A percentile compares a stretch with the other conserved stretches of the same genome.
These are phyloP conservation scores for Yasuhikotakia modesta DNA, from an alignment of 2,797 vertebrate species.

Conservation along the genomic window DNA sequence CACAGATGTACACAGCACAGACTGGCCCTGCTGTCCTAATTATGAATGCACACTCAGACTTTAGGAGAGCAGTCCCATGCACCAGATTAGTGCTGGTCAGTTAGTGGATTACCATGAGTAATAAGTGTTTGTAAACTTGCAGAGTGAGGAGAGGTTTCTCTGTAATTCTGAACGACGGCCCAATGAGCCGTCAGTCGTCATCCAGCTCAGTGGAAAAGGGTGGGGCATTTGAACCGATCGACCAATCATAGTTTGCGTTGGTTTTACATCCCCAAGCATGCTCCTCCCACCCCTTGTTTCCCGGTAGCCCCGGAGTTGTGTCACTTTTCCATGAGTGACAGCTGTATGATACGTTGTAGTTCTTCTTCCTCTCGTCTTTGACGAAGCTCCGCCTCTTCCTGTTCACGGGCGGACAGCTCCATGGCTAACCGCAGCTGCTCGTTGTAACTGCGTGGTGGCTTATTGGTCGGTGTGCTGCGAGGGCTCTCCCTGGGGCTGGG, in stretches of 20 bases:
- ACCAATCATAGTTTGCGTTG: conserved; percentile 15
- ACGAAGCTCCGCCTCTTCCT: conserved; percentile 85
- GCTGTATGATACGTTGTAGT: conserved; percentile 91
- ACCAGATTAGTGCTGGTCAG: conserved; percentile 38
- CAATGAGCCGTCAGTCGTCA: conserved; percentile 10
- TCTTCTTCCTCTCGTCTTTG: conserved; percentile 89
- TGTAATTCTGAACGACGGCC: conserved; percentile 23
- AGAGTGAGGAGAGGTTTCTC: conserved; percentile 57
- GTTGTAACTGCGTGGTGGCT: conserved; percentile 82
- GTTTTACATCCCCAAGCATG: conserved; percentile 7
- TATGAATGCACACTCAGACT: conserved; percentile 37
- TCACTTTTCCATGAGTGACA: conserved; percentile 94
- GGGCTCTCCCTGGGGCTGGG: conserved; percentile 70
- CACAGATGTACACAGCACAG: conserved; percentile 26
- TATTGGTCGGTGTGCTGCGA: conserved; percentile 72
- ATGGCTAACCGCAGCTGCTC: conserved; percentile 93
- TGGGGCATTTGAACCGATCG: conserved; percentile 4
- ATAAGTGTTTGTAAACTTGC: conserved; percentile 73
- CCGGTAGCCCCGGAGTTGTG: neutral
- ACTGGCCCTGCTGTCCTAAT: conserved; percentile 18
- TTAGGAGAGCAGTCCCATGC: conserved; percentile 37
- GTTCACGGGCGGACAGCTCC: conserved; percentile 90
- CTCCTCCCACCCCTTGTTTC: conserved; percentile 27
- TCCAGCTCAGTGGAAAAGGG: conserved; percentile 38
- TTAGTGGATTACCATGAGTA: conserved; percentile 52